A percentile compares a stretch with the other conserved stretches of the same genome.
These are phyloP conservation scores for Fregata magnificens DNA, from an alignment of 2,113 vertebrate species.

Conservation along the genomic window DNA sequence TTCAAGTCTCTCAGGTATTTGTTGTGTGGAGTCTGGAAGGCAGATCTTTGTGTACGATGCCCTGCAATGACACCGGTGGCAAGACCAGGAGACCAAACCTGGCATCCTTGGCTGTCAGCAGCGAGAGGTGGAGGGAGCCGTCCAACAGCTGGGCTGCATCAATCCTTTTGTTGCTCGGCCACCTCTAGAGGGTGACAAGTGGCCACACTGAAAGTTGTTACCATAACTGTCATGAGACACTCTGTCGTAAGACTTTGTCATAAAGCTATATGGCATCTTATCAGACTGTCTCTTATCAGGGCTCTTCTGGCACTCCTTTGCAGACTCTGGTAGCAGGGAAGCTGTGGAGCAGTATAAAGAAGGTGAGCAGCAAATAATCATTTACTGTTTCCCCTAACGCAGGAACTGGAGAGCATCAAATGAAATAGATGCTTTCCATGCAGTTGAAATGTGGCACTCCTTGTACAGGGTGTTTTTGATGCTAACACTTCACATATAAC, in stretches of 20 bases:
- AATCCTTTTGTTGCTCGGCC: background rate
- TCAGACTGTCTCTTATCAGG: background rate
- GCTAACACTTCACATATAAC: background rate
- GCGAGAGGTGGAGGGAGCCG: background rate
- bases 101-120: background rate
- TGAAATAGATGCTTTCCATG: background rate
- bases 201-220: background rate
- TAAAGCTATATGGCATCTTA: background rate
- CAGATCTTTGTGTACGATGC: background rate
- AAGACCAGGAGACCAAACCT: background rate
- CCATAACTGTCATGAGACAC: background rate
- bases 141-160: background rate
- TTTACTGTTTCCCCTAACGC: background rate
- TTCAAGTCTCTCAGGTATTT: background rate
- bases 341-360: background rate
- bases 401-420: background rate
- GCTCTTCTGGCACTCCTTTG: background rate
- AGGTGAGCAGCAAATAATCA: background rate
- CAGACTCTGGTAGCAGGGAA: background rate
- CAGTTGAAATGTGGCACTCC: background rate
- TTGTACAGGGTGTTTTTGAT: background rate
- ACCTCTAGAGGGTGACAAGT: constrained; percentile 42
- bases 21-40: background rate
- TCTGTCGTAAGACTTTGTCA: background rate
- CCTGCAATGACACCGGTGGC: background rate